Base-by-base conservation (phyloP, 2,113 vertebrate species). In the Panthera leo region DNA sequence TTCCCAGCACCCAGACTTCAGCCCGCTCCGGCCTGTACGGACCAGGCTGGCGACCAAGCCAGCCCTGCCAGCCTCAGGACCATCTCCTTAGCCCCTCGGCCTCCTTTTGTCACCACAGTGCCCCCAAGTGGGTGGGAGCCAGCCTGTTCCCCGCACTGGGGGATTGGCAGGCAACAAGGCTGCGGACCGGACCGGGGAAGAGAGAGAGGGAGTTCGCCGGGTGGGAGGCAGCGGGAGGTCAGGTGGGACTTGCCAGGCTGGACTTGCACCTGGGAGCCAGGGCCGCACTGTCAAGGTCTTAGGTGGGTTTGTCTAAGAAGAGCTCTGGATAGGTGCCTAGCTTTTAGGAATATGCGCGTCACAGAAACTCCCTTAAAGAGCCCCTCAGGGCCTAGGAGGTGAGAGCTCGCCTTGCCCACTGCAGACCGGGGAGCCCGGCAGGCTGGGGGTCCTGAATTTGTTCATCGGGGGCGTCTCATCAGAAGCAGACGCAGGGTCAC, bases 31-130 rank as follows among this genome's bases (percentile, higher is more conserved):
- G 23, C 80, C 27, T 7, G 5, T 3, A 1, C 67, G 86, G 89
- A 93, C 19, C 25, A 12, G 0, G 18, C 55, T 3, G 1, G 11
- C 0, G 4, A n/a, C 21, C 34, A 7, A 1, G 1, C 1, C 0
- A 4, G 29, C 39, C 65, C 19, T 0, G 36, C n/a, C 7, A 0
- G 15, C 84, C 51, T 80, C 84, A 75, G 0, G 5, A 73, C 68
- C 5, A 3, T 3, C 42, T 76, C 10, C 65, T 9, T 8, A 76
- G 27, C 48, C 11, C 36, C 31, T 3, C 12, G 5, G 78, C 29
- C 34, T 85, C 53, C 48, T 70, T 63, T 76, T 53, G 48, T 87
- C 4, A 5, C 21, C 5, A 5, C 58, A 2, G 18, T 1, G 1
- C 31, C 48, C 27, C 3, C 0, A 1, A 12, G 14, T 5, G 42